Base-by-base conservation (phyloP, 2,888 invertebrate species). In the Phasia obesa region DNA sequence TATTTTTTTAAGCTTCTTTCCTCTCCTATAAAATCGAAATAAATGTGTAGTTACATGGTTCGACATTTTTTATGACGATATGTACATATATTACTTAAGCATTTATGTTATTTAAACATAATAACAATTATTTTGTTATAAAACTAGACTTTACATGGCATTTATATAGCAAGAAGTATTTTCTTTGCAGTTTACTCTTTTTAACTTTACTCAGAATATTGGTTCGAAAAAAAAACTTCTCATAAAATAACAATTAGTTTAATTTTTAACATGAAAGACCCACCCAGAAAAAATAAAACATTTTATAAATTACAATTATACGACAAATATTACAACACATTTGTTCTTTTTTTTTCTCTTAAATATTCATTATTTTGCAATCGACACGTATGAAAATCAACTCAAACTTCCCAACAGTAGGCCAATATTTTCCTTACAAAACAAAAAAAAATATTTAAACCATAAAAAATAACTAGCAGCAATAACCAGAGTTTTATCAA, bases 251-350 rank as follows among this genome's bases (percentile, higher is more conserved):
- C 78, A 78, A 78, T 71, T 71, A 71, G 65, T 65, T 15, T 0
- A 15, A 7, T 11, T 55, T 70, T 51, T 42, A 65, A 75, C 71
- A 76, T 55, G 25, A 67, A 55, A 71, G 83, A 76, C 79, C 79
- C 79, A 79, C 75, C 83, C 76, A 71, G 75, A 70, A 69, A 75
- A 31, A 60, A 65, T n/a, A 21, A 59, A 73, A 53, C 51, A 67
- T 44, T 73, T 60, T 70, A 49, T 67, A 76, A 79, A 55, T 83
- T 38, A 65, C 53, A 60, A 65, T 74, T 70, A 65, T 75, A 82
- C 65, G 65, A 79, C 73, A 80, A 77, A 76, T 60, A 83, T 83
- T 83, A 73, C 79, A 79, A 71, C 76, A 79, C 55, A 60, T 21
- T 81, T n/a, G n/a, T n/a, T n/a, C n/a, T n/a, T n/a, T n/a, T n/a